These are phyloP conservation scores for Drosophila tsacasi DNA, from an alignment of 1,140 invertebrate species.

Conservation along the genomic window DNA sequence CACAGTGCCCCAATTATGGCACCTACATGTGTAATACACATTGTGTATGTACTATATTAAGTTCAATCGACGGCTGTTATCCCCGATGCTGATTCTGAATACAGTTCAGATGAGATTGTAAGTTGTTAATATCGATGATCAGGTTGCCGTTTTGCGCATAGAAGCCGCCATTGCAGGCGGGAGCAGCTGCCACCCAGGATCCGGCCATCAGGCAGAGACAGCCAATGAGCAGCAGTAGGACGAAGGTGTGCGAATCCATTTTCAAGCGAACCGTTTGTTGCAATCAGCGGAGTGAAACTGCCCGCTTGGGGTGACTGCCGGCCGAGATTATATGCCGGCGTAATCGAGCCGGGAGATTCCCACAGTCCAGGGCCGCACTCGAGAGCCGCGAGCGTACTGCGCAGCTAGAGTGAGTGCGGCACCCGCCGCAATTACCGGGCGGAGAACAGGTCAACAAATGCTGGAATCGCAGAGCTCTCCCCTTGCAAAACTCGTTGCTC, in stretches of 20 bases:
- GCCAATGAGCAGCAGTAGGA: slow-evolving; percentile 21
- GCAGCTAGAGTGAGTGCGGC: slow-evolving; percentile 9
- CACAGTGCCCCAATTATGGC: neutral
- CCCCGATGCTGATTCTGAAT: slow-evolving; percentile 49
- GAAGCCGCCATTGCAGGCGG: slow-evolving; percentile 48
- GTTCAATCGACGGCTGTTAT: neutral
- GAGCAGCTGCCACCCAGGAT: slow-evolving; percentile 24
- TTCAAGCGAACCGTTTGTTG: slow-evolving; percentile 22
- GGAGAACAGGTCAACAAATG: slow-evolving; percentile 17
- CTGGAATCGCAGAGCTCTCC: slow-evolving; percentile 1
- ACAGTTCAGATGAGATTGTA: slow-evolving; percentile 31
- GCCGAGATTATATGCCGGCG: slow-evolving; percentile 49
- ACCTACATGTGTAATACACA: neutral
- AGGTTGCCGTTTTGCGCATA: slow-evolving; percentile 50
- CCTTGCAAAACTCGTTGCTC: slow-evolving; percentile 13
- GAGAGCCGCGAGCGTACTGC: slow-evolving; percentile 21
- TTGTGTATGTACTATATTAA: neutral
- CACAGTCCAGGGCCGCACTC: slow-evolving; percentile 38
- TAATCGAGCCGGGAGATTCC: slow-evolving; percentile 59
- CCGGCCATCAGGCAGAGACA: slow-evolving; percentile 19
- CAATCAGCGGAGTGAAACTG: slow-evolving; percentile 36
- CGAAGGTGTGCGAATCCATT: slow-evolving; percentile 31
- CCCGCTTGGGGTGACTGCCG: neutral
- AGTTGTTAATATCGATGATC: slow-evolving; percentile 38
- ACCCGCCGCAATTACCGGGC: slow-evolving; percentile 9